Conservation (phyloP, 1,140 invertebrate species). For the Ganaspis sp. region DNA sequence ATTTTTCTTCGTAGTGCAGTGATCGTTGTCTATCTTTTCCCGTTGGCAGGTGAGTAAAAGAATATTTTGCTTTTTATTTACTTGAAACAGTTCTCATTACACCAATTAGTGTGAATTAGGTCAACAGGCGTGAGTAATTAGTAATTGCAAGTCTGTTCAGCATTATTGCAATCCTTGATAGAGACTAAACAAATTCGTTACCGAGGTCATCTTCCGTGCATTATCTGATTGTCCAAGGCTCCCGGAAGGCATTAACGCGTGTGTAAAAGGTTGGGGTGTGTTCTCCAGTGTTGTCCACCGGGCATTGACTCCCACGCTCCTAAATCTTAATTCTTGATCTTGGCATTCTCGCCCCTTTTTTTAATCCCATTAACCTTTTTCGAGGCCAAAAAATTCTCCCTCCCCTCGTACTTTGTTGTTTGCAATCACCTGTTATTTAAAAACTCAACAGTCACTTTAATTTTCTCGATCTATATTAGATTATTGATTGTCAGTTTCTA, state of each 20-base stretch:
- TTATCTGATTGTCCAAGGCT: conserved; percentile 14
- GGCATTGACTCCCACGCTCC: conserved; percentile 54
- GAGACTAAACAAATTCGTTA: neutral
- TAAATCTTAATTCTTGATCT: neutral
- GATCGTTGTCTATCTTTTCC: conserved; percentile 38
- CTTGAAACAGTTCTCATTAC: no score
- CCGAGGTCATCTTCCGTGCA: conserved; percentile 22
- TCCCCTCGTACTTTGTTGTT: neutral
- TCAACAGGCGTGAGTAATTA: neutral
- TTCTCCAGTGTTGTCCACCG: conserved; percentile 55
- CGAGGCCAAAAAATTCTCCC: neutral
- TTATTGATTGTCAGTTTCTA: conserved; percentile 20
- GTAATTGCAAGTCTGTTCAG: neutral
- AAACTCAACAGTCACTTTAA: neutral
- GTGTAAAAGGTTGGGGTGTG: conserved; percentile 49
- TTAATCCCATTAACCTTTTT: neutral
- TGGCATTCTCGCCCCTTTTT: conserved; percentile 22
- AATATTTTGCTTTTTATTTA: neutral
- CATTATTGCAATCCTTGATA: neutral
- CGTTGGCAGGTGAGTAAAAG: conserved; percentile 53
- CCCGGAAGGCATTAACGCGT: conserved; percentile 33
- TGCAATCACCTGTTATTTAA: neutral
- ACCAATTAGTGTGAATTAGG: neutral
- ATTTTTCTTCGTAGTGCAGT: conserved; percentile 45
- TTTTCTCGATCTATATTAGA: neutral